Evolutionary conservation across 2,113 vertebrate genomes (phyloP).

Genomic region (Mola mola): DNA sequence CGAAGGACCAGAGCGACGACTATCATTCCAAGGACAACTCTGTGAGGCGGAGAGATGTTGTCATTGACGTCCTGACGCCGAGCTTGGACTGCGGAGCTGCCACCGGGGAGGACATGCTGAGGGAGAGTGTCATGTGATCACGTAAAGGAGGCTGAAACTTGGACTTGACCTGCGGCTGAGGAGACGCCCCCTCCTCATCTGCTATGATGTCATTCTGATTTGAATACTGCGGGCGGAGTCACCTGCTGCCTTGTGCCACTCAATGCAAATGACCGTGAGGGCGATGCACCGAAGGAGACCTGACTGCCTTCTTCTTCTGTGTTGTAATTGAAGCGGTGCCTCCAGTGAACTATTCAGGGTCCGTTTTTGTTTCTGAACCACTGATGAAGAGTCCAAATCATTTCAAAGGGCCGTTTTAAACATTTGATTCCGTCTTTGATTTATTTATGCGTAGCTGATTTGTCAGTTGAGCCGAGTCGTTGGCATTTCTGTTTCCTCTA

Average conservation of each 20-base stretch:
- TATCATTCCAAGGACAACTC: conserved; percentile 92
- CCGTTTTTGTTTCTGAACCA: conserved; percentile 20
- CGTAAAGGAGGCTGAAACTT: background rate
- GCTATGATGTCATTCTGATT: conserved; percentile 28
- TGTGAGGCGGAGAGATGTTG: conserved; percentile 87
- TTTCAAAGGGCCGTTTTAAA: conserved; percentile 60
- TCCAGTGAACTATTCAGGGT: conserved; percentile 51
- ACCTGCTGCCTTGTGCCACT: conserved; percentile 86
- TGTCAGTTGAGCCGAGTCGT: conserved; percentile 13
- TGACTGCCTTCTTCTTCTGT: too few relatives aligned
- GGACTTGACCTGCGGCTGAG: background rate
- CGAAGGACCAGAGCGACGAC: conserved; percentile 98
- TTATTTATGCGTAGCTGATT: conserved; percentile 76
- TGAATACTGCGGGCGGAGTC: conserved; percentile 21
- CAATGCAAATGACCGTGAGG: conserved; percentile 91
- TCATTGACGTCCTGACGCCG: conserved; percentile 82
- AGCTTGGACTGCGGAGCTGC: conserved; percentile 66
- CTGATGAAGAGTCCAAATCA: conserved; percentile 77
- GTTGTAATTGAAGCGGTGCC: conserved; percentile 40
- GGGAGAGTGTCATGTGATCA: conserved; percentile 91
- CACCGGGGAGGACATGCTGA: conserved; percentile 76
- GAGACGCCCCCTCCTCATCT: background rate
- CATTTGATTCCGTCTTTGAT: conserved; percentile 67
- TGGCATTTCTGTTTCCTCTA: conserved; percentile 49
- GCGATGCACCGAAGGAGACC: conserved; percentile 71